Conservation (phyloP, 1,140 invertebrate genomes). For the Trichoplusia ni region DNA sequence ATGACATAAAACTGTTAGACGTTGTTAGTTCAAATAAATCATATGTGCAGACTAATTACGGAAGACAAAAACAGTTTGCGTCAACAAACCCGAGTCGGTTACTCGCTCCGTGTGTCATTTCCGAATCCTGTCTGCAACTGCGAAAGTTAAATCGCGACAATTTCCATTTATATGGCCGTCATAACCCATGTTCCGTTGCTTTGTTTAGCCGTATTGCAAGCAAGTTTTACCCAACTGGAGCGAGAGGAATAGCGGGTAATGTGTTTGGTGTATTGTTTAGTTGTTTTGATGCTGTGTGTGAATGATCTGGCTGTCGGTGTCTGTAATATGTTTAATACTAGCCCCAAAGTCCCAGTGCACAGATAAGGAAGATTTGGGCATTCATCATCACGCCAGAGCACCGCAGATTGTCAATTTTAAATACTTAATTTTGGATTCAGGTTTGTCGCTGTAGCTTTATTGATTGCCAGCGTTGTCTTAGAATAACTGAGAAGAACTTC, state of each 20-base stretch:
- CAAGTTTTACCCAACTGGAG: slow-evolving; percentile 25
- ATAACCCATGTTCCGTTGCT: slow-evolving; percentile 61
- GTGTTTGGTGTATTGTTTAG: slow-evolving; percentile 6
- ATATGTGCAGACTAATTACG: neutral
- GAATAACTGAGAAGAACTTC: no score
- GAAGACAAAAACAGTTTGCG: slow-evolving; percentile 1
- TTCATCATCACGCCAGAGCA: no score
- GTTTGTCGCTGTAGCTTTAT: no score
- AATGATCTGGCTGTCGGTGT: neutral
- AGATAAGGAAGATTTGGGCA: no score
- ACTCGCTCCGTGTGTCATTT: slow-evolving; percentile 48
- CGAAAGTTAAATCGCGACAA: slow-evolving; percentile 68
- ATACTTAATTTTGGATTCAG: no score
- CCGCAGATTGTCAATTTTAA: no score
- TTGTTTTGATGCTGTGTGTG: neutral
- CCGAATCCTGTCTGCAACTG: slow-evolving; percentile 59
- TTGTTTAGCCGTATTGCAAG: slow-evolving; percentile 48
- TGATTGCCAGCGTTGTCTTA: no score
- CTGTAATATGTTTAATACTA: neutral
- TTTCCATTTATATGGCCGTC: slow-evolving; percentile 75
- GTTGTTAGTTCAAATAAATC: no score
- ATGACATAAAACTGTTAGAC: no score
- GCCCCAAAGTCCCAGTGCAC: no score
- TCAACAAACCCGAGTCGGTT: neutral
- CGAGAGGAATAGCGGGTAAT: slow-evolving; percentile 24